Conservation (phyloP, 2,797 vertebrate genomes). For the Arctocebus calabarensis region DNA sequence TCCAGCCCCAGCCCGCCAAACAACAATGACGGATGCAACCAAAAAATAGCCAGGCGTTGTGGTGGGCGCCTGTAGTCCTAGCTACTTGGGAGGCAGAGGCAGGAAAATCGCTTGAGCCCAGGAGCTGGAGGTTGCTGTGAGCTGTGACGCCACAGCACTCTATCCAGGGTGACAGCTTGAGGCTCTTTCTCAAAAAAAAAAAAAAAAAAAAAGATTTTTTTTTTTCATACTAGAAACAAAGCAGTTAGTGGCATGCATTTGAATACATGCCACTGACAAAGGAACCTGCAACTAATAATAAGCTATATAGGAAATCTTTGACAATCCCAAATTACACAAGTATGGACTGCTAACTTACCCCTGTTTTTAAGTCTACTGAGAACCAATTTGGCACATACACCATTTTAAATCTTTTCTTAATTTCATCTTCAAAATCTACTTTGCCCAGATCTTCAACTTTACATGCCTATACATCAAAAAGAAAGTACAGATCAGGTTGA, state of each 20-base stretch:
- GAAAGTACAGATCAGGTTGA: neutral
- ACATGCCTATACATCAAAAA: conserved; percentile 92
- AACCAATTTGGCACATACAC: conserved; percentile 99
- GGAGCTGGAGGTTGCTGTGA: too few relatives aligned
- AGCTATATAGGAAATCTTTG: neutral
- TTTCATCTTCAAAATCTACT: conserved; percentile 99
- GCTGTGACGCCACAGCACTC: too few relatives aligned
- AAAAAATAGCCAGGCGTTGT: too few relatives aligned
- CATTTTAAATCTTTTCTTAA: conserved; percentile 99
- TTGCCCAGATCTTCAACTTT: conserved; percentile 99
- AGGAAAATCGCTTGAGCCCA: too few relatives aligned
- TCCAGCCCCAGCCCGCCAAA: too few relatives aligned
- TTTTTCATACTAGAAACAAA: conserved; percentile 4
- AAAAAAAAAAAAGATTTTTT: too few relatives aligned
- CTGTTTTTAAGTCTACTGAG: conserved; percentile 99
- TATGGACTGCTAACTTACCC: conserved; percentile 90
- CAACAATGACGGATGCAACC: too few relatives aligned
- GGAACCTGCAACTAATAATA: neutral
- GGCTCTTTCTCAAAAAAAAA: too few relatives aligned
- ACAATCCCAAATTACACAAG: conserved; percentile 1
- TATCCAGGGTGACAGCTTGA: too few relatives aligned
- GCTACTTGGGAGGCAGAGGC: too few relatives aligned
- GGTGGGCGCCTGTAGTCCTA: too few relatives aligned
- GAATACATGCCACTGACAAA: neutral
- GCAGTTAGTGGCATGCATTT: too few relatives aligned